Conservation (phyloP, 2,888 invertebrate species). For the Pherbina coryleti region DNA sequence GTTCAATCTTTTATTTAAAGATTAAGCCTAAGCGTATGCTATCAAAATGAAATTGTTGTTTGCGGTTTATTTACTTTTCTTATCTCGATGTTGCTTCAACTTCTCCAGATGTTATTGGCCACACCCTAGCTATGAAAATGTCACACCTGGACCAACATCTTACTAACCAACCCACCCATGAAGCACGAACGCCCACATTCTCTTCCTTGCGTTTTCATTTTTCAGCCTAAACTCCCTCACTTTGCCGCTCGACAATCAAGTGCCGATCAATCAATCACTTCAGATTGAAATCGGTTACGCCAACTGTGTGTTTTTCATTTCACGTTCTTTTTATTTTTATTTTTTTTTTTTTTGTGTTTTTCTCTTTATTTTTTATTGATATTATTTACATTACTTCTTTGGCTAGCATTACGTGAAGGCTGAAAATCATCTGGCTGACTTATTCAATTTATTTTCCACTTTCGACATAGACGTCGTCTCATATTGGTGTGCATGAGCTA, state of each 20-base stretch:
- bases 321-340: constrained; percentile 4
- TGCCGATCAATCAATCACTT: constrained; percentile 38
- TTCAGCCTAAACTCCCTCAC: neutral
- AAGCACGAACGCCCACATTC: too few species aligned
- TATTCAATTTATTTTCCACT: neutral
- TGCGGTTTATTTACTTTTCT: too few species aligned
- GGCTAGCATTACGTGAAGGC: constrained; percentile 6
- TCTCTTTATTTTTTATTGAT: constrained; percentile 12
- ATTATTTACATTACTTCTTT: constrained; percentile 13
- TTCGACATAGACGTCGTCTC: neutral
- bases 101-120: too few species aligned
- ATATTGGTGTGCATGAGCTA: neutral
- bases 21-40: neutral
- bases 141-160: too few species aligned
- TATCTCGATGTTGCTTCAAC: too few species aligned
- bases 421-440: neutral
- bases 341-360: neutral
- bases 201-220: neutral
- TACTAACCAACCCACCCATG: too few species aligned
- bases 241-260: constrained; percentile 27
- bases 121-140: too few species aligned
- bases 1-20: too few species aligned
- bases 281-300: constrained; percentile 30
- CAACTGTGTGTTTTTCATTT: constrained; percentile 15
- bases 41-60: neutral